Evolutionary conservation across 2,113 vertebrate species (phyloP), one percentile per base, ranked within the genome.

Genomic region (Thinocorus orbignyianus): DNA sequence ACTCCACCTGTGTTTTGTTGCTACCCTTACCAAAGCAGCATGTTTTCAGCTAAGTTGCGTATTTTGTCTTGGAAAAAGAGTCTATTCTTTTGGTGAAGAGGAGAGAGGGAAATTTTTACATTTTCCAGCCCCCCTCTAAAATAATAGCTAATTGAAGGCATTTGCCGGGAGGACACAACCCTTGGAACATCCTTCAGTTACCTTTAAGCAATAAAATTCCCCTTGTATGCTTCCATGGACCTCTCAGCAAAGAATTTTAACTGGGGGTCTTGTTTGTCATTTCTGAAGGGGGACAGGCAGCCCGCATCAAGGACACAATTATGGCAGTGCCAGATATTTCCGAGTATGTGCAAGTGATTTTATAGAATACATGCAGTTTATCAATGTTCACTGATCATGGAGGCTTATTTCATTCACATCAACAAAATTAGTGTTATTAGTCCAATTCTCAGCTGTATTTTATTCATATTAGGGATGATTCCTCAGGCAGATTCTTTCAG

Each of bases 1-100:
- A 17, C 11, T 72, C 49, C 60, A 76, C 44, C 26, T 52, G 2
- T 13, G 11, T 74, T 58, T 66, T 73, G 52, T 35, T 82, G 41
- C 70, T 70, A 41, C 6, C 1, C 51, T 81, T 73, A 52, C 17
- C 31, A 86, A 81, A 86, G 92, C 39, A 65, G 26, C 13, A 42
- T 2, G 1, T 35, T 68, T 13, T 68, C 0, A 0, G 6, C 19
- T 70, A 17, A 25, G 33, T n/a, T 51, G 26, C 30, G 8, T 44
- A 17, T 37, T 78, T 81, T 55, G 39, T n/a, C 58, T 51, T 44
- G 28, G n/a, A 88, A 92, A 92, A 79, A 57, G n/a, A 24, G 35
- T 65, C 35, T 55, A 30, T 24, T 81, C 39, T 46, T 65, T 55
- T 22, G 8, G 20, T 74, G 61, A n/a, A 44, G 23, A 58, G 58